phyloP scores from a whole-genome alignment of 1,140 invertebrate genomes.

The Temnothorax longispinosus region DNA sequence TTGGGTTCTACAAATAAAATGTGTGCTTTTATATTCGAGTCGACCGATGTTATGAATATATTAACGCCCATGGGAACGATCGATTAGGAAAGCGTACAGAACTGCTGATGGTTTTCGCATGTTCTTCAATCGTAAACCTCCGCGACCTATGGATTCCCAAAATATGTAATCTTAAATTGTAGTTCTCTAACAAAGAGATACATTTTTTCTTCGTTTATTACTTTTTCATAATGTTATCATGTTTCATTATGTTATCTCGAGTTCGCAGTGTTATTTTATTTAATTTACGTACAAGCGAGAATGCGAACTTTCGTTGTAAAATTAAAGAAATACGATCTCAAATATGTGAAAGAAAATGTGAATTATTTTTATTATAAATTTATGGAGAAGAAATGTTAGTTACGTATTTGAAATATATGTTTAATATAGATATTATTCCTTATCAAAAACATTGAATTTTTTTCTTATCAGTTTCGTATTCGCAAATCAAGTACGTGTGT shows the following conservation, averaged over 20 bases:
- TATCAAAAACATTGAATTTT: background rate
- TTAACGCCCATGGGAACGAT: too few species aligned
- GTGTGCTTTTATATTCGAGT: too few species aligned
- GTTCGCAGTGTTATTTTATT: too few species aligned
- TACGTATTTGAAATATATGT: background rate
- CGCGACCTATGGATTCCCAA: background rate
- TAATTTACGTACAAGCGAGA: too few species aligned
- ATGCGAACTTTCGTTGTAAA: too few species aligned
- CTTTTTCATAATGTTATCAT: too few species aligned
- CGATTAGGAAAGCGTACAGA: background rate
- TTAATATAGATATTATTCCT: background rate
- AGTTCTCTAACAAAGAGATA: too few species aligned
- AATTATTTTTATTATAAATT: background rate
- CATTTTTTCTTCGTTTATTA: too few species aligned
- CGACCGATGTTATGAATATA: too few species aligned
- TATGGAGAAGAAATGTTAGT: background rate
- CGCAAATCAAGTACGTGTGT: too few species aligned
- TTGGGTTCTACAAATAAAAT: too few species aligned
- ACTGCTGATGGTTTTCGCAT: slow-evolving; percentile 2
- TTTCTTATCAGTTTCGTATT: background rate
- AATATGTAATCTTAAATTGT: background rate
- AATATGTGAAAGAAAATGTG: background rate
- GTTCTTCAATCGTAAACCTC: background rate
- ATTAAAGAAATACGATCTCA: background rate
- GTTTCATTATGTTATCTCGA: too few species aligned